Base-by-base conservation (phyloP, 1,140 invertebrate genomes). In the Pseudomyrmex concolor region DNA sequence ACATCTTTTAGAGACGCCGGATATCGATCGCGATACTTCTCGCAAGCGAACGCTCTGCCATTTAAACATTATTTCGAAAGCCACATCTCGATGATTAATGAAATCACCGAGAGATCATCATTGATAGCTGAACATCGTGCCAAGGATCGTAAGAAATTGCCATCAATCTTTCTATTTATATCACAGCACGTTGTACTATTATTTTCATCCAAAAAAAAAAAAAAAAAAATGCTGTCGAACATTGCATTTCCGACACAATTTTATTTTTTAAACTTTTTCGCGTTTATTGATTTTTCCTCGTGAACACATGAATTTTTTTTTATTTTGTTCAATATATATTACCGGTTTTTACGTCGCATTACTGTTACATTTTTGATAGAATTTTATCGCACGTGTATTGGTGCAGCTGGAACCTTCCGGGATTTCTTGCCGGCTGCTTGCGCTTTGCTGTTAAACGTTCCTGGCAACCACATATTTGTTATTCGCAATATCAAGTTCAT, bases 11-110 rank as follows among this genome's bases (percentile, higher is more conserved):
- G 96, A 96, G 95, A 95, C 95, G 95, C 95, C 95, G 96, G 96
- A 96, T 95, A 97, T 97, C 96, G 96, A 97, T 97, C 96, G 96
- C 95, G 95, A 96, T 96, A 96, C 96, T 96, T 97, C 96, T 97
- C 97, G 96, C 96, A 97, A 97, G 96, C 96, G 96, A 51, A 96
- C 96, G 96, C 96, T 97, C 96, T 97, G 97, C 96, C 96, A 97
- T 96, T 95, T 97, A 96, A 97, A 96, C 96, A 7, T 34, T 34
- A 34, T 34, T 34, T 34, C 5, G 34, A 63, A 3, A 74, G 1
- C 34, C 34, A 17, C 13, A 17, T 4, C 5, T 48, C 25, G 8
- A 25, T 51, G 10, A 48, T 74, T 74, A 50, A 62, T 48, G 2
- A 15, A 15, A 63, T 51, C n/a, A 48, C 22, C 3, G 50, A 63